These are phyloP conservation scores for Cyclina sinensis DNA, from an alignment of 1,140 invertebrate genomes.

Conservation along the genomic window DNA sequence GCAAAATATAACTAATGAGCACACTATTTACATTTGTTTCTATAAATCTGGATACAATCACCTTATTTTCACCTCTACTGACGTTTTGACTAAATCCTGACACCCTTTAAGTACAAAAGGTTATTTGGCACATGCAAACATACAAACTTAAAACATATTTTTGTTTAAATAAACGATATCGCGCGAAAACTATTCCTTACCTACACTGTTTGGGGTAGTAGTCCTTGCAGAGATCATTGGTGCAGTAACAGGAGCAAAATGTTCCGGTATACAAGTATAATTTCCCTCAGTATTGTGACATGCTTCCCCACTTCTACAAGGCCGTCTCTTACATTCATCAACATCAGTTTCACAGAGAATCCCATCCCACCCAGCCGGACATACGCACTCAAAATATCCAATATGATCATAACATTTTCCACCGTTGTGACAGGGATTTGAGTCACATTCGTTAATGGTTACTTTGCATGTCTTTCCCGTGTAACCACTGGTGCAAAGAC, in stretches of 20 bases:
- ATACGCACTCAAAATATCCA: conserved; percentile 31
- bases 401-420: conserved; percentile 62
- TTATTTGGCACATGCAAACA: no score
- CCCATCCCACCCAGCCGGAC: not conserved
- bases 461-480: conserved; percentile 28
- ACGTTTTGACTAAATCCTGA: no score
- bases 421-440: conserved; percentile 73
- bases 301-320: conserved; percentile 96
- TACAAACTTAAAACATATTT: no score
- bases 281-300: conserved; percentile 92
- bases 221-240: no score
- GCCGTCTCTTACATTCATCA: conserved; percentile 94
- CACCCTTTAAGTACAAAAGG: no score
- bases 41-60: no score
- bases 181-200: no score
- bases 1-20: no score
- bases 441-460: conserved; percentile 69
- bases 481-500: conserved; percentile 25
- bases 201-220: no score
- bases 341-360: conserved; percentile 93
- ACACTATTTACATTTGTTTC: no score
- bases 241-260: not conserved
- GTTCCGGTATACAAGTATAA: conserved; percentile 54
- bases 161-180: no score
- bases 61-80: no score